Evolutionary conservation across 2,888 invertebrate genomes (phyloP), one percentile per base, ranked within the genome.

Genomic region (Onchidella celtica): DNA sequence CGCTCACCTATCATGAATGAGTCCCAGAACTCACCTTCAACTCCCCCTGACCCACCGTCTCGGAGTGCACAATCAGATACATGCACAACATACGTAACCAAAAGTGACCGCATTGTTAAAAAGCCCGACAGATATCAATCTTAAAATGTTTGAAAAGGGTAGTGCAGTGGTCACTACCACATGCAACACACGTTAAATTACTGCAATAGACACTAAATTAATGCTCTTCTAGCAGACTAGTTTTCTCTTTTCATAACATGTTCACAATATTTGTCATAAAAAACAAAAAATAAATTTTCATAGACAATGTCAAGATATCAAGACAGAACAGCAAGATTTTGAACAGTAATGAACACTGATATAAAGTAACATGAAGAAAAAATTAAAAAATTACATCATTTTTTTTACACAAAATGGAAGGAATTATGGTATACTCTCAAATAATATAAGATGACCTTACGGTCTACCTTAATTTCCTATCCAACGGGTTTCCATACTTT

Each of bases 1-100:
- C 17, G 66, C 34, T 66, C 66, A 66, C 66, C 66, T 66, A 66
- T 21, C 66, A 66, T 27, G 66, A 32, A 66, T 66, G 29, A 66
- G 66, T 32, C 29, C 66, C 34, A 14, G 29, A 17, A 4, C 66
- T 32, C 66, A 29, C 66, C 47, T 17, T 47, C 6, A 6, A 47
- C 47, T 47, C 47, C 17, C 47, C 47, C 47, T 11, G 47, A 47
- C 47, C 47, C 47, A 47, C 47, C 9, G 47, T 17, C 47, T 47
- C 47, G 47, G 47, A 47, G 47, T 47, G 47, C 47, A 17, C 47
- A 47, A 47, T 47, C 47, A 47, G 47, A 47, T 17, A 47, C 47
- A 11, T 17, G 47, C 47, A 47, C 17, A 47, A 47, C 47, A 47
- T 47, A 47, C 47, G 17, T 17, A 47, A 47, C 47, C 47, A 47